These are phyloP conservation scores for Lepisosteus osseus DNA, from an alignment of 2,113 vertebrate genomes.

Conservation along the genomic window DNA sequence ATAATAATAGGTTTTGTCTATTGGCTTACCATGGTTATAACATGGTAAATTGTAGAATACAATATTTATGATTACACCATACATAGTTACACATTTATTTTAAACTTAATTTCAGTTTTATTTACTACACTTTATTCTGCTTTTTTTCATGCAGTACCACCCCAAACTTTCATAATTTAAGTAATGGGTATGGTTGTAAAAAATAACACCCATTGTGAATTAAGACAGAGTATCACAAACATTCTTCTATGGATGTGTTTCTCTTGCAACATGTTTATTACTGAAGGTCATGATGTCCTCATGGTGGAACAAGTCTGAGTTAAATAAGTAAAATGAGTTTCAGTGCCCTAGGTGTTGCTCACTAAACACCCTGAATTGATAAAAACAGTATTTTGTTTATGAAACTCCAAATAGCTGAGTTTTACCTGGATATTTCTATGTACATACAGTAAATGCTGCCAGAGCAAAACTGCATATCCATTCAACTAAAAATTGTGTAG, in stretches of 20 bases:
- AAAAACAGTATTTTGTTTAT: constrained; percentile 47
- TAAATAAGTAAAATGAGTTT: constrained; percentile 42
- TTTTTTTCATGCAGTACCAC: no score
- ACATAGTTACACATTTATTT: no score
- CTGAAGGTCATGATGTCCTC: background rate
- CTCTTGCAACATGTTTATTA: constrained; percentile 44
- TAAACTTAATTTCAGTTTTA: no score
- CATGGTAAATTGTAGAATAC: no score
- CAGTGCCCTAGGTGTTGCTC: constrained; percentile 51
- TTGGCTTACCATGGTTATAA: no score
- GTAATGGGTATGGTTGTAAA: constrained; percentile 31
- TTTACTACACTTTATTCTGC: no score
- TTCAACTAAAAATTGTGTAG: constrained; percentile 12
- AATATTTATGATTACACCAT: no score
- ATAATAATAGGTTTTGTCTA: no score
- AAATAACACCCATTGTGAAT: constrained; percentile 36
- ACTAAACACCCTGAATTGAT: constrained; percentile 55
- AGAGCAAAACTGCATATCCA: constrained; percentile 2
- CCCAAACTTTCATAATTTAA: no score
- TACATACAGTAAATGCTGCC: background rate
- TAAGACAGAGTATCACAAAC: constrained; percentile 40
- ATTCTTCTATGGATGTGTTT: constrained; percentile 40
- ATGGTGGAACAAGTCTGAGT: constrained; percentile 45
- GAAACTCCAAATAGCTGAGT: constrained; percentile 46
- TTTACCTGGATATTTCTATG: constrained; percentile 19